Conservation (phyloP, 2,888 invertebrate genomes). For the Agonopterix alstromeriana region DNA sequence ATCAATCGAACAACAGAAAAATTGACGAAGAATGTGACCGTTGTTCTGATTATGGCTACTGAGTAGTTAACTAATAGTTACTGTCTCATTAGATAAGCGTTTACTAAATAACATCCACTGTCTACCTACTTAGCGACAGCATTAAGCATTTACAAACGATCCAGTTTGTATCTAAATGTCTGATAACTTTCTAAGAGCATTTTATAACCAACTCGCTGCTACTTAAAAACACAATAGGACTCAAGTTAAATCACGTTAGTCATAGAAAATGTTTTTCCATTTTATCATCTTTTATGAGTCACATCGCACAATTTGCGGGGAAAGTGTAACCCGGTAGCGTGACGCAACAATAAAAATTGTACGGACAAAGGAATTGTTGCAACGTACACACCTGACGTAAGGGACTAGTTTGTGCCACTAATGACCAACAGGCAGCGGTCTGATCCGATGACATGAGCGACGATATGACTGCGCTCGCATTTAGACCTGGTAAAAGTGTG, state of each 20-base stretch:
- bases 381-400: constrained; percentile 48
- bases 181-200: constrained; percentile 29
- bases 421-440: constrained; percentile 13
- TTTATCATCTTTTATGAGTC: constrained; percentile 47
- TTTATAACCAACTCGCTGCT: neutral
- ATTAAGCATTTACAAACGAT: constrained; percentile 12
- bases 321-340: constrained; percentile 61
- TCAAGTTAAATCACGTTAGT: constrained; percentile 26
- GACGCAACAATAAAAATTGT: constrained; percentile 71
- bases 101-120: constrained; percentile 13
- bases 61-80: constrained; percentile 12
- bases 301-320: constrained; percentile 54
- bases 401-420: constrained; percentile 43
- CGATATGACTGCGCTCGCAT: neutral
- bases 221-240: constrained; percentile 14
- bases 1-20: constrained; percentile 1
- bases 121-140: constrained; percentile 15
- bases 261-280: constrained; percentile 45
- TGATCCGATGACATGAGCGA: neutral
- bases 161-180: constrained; percentile 17
- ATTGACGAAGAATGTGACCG: constrained; percentile 15
- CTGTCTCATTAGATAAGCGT: constrained; percentile 18
- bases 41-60: constrained; percentile 12
- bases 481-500: too few species aligned
- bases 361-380: constrained; percentile 67